These are phyloP conservation scores for Drosophila neonasuta DNA, from an alignment of 2,888 invertebrate genomes.

Conservation along the genomic window DNA sequence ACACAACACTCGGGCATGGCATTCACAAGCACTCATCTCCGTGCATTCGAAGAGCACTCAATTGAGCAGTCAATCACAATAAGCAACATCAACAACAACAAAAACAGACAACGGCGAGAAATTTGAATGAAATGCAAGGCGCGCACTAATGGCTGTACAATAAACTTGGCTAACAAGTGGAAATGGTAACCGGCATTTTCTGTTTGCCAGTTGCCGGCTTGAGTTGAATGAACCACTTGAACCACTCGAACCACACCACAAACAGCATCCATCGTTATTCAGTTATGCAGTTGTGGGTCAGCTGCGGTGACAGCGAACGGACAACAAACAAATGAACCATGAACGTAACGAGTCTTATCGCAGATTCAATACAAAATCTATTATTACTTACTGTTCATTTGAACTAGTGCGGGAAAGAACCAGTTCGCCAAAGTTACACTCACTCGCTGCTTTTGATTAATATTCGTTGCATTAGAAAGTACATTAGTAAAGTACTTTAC, in stretches of 20 bases:
- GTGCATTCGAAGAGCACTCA: slow-evolving; percentile 19
- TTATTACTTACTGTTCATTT: background rate
- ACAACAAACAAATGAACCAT: background rate
- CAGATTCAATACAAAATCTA: background rate
- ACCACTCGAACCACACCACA: slow-evolving; percentile 6
- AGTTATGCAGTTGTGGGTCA: slow-evolving; percentile 36
- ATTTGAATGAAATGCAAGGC: slow-evolving; percentile 27
- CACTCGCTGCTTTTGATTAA: too few relatives aligned
- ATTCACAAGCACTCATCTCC: slow-evolving; percentile 10
- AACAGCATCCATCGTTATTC: slow-evolving; percentile 15
- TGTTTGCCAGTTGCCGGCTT: slow-evolving; percentile 1
- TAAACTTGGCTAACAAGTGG: slow-evolving; percentile 69
- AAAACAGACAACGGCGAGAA: background rate
- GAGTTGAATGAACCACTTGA: slow-evolving; percentile 56
- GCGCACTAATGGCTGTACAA: slow-evolving; percentile 48
- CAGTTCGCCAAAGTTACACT: too few relatives aligned
- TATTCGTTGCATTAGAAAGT: too few relatives aligned
- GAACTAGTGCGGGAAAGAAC: background rate
- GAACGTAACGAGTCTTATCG: background rate
- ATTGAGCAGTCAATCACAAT: slow-evolving; percentile 5
- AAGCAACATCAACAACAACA: background rate
- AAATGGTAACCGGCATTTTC: slow-evolving; percentile 31
- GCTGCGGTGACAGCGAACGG: slow-evolving; percentile 3
- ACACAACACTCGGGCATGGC: background rate
- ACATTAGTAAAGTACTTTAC: too few relatives aligned